phyloP scores from a whole-genome alignment of 2,113 vertebrate genomes.

The Gulo gulo region DNA sequence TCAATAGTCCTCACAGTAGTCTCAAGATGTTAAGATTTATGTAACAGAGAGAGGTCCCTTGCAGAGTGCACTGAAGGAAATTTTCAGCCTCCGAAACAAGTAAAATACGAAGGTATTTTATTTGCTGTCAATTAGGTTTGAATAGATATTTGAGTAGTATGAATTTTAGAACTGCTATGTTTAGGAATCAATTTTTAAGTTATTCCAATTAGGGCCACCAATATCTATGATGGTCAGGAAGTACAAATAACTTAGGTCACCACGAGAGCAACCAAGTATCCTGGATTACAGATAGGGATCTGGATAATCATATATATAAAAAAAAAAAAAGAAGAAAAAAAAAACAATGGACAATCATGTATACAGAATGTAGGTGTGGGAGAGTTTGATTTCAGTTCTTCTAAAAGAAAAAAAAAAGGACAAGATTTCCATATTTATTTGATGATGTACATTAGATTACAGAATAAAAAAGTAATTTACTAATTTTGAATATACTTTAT shows the following conservation, averaged over 20 bases:
- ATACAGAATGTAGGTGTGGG: not conserved
- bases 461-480: not conserved
- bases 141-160: not conserved
- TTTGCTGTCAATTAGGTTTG: not conserved
- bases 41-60: not conserved
- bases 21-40: not conserved
- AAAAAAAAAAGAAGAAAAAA: too few species aligned
- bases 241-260: not conserved
- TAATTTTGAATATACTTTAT: not conserved
- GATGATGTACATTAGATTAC: not conserved
- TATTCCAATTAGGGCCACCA: not conserved
- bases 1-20: not conserved
- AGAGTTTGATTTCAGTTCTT: not conserved
- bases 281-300: not conserved
- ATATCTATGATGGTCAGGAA: not conserved
- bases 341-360: not conserved
- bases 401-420: not conserved
- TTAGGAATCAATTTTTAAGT: constrained; percentile 7
- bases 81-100: not conserved
- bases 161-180: not conserved
- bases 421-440: not conserved
- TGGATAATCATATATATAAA: not conserved
- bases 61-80: not conserved
- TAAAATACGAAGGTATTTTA: not conserved
- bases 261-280: not conserved